Conservation (phyloP, 2,888 invertebrate species). For the Acronicta leporina region DNA sequence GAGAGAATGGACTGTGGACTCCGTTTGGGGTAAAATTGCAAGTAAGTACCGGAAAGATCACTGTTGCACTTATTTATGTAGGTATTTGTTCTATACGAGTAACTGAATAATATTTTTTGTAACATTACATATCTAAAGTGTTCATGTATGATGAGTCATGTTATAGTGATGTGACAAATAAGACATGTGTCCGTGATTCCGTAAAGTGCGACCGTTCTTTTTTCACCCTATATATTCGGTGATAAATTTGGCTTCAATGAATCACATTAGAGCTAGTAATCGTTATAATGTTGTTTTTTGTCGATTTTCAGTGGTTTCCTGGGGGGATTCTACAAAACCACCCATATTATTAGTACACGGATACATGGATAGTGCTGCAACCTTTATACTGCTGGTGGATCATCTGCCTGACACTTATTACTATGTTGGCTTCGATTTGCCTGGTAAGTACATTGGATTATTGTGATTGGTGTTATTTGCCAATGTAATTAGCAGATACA, state of each 20-base stretch:
- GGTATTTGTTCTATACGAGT: too few species aligned
- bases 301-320: slow-evolving; percentile 83
- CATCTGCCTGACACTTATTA: slow-evolving; percentile 74
- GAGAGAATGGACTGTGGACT: slow-evolving; percentile 76
- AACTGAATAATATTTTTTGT: too few species aligned
- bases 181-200: not conserved
- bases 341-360: slow-evolving; percentile 88
- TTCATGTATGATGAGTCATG: too few species aligned
- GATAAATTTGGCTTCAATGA: too few species aligned
- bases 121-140: too few species aligned
- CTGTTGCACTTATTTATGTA: too few species aligned
- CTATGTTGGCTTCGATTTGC: slow-evolving; percentile 81
- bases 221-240: not conserved
- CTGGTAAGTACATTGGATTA: slow-evolving; percentile 74
- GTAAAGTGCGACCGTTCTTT: not conserved
- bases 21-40: slow-evolving; percentile 88
- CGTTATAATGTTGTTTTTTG: too few species aligned
- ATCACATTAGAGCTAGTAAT: not conserved
- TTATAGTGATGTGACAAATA: slow-evolving; percentile 23
- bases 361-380: slow-evolving; percentile 88
- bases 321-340: slow-evolving; percentile 82
- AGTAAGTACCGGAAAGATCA: slow-evolving; percentile 64
- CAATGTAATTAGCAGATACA: too few species aligned
- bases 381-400: slow-evolving; percentile 86
- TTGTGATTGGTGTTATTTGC: too few species aligned